Percentiles rank a stretch among this genome's conserved stretches.
These are phyloP conservation scores for Myzus persicae DNA, from an alignment of 1,140 invertebrate species.

Conservation along the genomic window DNA sequence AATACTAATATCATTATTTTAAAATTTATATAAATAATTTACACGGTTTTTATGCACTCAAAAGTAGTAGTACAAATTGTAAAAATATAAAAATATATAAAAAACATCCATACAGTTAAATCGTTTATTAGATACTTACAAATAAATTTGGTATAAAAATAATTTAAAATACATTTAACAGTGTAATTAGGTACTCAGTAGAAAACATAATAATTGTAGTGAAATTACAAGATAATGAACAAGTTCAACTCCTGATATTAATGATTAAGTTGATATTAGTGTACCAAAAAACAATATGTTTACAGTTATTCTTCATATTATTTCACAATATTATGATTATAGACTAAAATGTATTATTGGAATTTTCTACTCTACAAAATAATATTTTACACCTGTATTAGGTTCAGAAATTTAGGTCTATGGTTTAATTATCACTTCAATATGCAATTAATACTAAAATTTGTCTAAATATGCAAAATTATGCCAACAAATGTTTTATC, in stretches of 20 bases:
- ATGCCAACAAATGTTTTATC: not conserved
- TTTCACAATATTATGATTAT: not conserved
- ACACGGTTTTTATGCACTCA: no score
- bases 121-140: not conserved
- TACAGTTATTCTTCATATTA: no score
- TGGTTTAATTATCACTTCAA: not conserved
- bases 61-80: not conserved
- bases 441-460: not conserved
- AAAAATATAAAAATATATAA: no score
- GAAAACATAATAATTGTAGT: not conserved
- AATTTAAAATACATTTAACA: not conserved
- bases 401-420: not conserved
- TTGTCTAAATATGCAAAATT: not conserved
- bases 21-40: no score
- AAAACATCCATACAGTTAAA: not conserved
- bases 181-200: not conserved
- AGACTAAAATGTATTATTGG: not conserved
- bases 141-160: not conserved
- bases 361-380: not conserved
- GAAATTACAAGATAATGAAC: not conserved
- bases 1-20: no score
- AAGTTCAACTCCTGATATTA: not conserved
- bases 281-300: not conserved
- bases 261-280: not conserved
- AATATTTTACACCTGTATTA: not conserved